These are phyloP conservation scores for Syndactyla subalaris DNA, from an alignment of 2,797 vertebrate species.

Conservation along the genomic window DNA sequence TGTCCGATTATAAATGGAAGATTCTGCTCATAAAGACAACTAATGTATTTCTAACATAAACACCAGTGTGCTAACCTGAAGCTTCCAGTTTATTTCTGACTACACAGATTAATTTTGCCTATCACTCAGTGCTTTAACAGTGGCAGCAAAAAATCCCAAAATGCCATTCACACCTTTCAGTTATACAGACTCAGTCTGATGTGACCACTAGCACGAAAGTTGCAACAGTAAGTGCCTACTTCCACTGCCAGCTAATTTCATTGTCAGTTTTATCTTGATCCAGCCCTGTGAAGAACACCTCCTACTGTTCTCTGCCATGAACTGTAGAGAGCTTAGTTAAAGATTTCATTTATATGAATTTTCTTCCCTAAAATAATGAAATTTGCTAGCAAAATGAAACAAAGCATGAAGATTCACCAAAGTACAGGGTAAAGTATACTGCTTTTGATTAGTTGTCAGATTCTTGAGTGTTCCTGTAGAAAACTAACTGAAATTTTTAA, in stretches of 20 bases:
- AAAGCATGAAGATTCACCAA: not conserved
- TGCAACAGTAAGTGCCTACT: rapidly evolving
- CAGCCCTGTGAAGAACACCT: not conserved
- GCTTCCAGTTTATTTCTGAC: not conserved
- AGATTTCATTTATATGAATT: not conserved
- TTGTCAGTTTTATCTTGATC: not conserved
- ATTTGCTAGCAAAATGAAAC: not conserved
- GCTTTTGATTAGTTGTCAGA: not conserved
- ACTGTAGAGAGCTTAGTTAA: not conserved
- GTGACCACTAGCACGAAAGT: not conserved
- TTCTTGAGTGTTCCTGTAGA: not conserved
- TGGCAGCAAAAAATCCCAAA: not conserved
- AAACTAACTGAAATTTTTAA: not conserved
- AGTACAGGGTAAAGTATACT: not conserved
- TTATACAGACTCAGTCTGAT: too few species aligned
- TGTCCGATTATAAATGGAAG: not conserved
- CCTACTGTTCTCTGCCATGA: not conserved
- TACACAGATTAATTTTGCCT: not conserved
- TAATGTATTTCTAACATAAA: not conserved
- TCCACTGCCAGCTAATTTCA: not conserved
- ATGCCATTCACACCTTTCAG: not conserved
- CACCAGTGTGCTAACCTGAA: not conserved
- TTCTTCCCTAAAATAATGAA: not conserved
- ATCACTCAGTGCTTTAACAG: not conserved
- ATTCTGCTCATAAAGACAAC: not conserved